Base-by-base conservation (phyloP, 2,113 vertebrate species). In the Thamnophis sirtalis region DNA sequence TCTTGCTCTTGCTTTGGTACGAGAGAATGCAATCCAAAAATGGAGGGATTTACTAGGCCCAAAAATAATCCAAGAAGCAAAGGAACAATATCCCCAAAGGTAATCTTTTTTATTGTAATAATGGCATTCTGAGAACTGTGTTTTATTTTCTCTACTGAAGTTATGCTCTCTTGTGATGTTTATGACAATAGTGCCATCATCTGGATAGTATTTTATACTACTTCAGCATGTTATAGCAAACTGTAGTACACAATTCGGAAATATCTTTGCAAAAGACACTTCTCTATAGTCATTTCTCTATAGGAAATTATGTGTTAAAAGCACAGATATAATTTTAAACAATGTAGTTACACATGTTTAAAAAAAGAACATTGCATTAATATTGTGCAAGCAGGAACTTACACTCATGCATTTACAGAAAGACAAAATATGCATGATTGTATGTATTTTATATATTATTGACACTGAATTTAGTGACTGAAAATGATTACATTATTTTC, bases 21-120 rank as follows among this genome's bases (percentile, higher is more conserved):
- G 94, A 93, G 96, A 97, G 91, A 95, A 97, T 53, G 97, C 97
- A 56, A 43, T 97, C 53, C 49, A 91, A 33, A 95, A 92, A 88
- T 98, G 97, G 97, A 97, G 96, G 92, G 0, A 53, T 24, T 94
- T 97, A 90, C 63, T 97, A 43, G 97, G 97, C 17, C 97, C 97
- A 80, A 96, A 96, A 26, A 48, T 11, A 38, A 15, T 97, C 58
- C 93, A 96, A 49, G 84, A 95, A 38, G 97, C 97, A 38, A 92
- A 93, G 68, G 94, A 85, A 38, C 91, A 94, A 89, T 94, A 93
- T 26, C 97, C 97, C 2, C 15, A 95, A 15, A 97, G 97, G 97
- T 97, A 94, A 89, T 1, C 58, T 24, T 80, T 68, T 73, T 86
- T 93, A 6, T 4, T 84, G 93, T 54, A 86, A 84, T 91, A 10